phyloP scores from a whole-genome alignment of 1,140 invertebrate species.

The Lepidotrigona ventralis region DNA sequence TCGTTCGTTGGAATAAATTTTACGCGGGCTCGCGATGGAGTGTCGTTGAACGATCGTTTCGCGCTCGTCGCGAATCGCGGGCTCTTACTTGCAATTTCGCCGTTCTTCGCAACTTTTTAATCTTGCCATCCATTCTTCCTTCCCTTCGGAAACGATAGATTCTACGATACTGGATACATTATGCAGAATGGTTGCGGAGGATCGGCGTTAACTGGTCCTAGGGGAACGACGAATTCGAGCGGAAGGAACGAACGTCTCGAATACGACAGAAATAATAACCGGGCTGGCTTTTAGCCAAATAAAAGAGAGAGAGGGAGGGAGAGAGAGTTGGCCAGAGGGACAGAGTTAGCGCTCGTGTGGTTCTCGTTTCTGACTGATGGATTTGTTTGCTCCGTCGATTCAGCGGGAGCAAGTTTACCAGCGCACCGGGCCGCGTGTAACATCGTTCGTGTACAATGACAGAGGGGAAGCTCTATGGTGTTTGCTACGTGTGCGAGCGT shows the following conservation, averaged over 20 bases:
- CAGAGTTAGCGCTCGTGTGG: constrained; percentile 7
- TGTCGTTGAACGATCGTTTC: background rate
- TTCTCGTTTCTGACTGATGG: constrained; percentile 62
- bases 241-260: constrained; percentile 50
- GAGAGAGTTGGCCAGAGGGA: background rate
- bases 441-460: constrained; percentile 17
- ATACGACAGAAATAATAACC: constrained; percentile 70
- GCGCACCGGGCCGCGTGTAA: constrained; percentile 1
- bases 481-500: constrained; percentile 17
- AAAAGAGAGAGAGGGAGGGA: constrained; percentile 10
- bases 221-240: background rate
- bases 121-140: background rate
- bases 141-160: background rate
- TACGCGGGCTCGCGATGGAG: background rate
- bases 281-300: constrained; percentile 71
- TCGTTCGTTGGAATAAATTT: background rate
- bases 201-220: background rate
- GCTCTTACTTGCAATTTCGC: background rate
- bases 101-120: too few relatives aligned
- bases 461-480: background rate
- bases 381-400: constrained; percentile 68
- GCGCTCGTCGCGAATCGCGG: too few relatives aligned
- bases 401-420: constrained; percentile 60
- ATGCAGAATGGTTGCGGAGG: background rate
- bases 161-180: background rate